These are phyloP conservation scores for Xestia c-nigrum DNA, from an alignment of 2,888 invertebrate genomes.

Conservation along the genomic window DNA sequence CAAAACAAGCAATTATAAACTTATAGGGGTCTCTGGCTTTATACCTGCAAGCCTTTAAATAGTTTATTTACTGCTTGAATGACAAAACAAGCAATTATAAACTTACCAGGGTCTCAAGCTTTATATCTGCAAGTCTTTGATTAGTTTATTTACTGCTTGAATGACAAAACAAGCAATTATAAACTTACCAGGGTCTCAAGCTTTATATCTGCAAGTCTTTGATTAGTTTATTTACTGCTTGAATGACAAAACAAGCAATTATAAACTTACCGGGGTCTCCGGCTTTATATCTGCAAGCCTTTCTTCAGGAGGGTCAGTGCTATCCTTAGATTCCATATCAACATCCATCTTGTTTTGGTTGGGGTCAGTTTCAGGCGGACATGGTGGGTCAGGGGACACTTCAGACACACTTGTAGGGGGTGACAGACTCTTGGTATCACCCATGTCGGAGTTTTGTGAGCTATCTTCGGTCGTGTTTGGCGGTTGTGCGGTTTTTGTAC, in stretches of 20 bases:
- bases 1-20: constrained; percentile 14
- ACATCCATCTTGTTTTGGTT: constrained; percentile 69
- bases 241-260: background rate
- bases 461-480: constrained; percentile 82
- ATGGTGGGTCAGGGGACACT: constrained; percentile 73
- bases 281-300: constrained; percentile 62
- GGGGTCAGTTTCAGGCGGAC: constrained; percentile 38
- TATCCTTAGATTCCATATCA: constrained; percentile 68
- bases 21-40: constrained; percentile 70
- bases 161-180: background rate
- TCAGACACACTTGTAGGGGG: constrained; percentile 84
- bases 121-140: constrained; percentile 61
- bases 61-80: background rate
- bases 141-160: background rate
- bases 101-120: constrained; percentile 70
- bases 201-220: constrained; percentile 61
- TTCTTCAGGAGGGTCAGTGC: constrained; percentile 63
- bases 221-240: background rate
- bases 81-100: background rate
- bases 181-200: constrained; percentile 71
- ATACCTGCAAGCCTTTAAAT: constrained; percentile 60
- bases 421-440: constrained; percentile 82
- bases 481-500: constrained; percentile 75
- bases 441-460: constrained; percentile 84
- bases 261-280: constrained; percentile 69